A percentile compares a stretch with the other conserved stretches of the same genome.
phyloP scores from a whole-genome alignment of 2,113 vertebrate species.

The Aptenodytes forsteri region DNA sequence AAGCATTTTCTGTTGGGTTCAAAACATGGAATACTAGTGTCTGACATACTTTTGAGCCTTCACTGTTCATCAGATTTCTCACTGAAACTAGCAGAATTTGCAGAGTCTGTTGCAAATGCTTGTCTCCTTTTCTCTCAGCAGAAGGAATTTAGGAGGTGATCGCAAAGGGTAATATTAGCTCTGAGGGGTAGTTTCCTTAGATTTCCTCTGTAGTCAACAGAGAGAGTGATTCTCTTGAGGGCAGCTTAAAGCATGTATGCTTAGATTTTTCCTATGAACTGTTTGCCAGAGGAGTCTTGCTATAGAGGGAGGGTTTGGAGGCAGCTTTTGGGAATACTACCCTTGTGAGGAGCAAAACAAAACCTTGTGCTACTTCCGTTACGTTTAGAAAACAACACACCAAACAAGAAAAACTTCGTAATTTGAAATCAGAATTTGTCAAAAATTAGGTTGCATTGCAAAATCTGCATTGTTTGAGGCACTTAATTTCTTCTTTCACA shows the following conservation, averaged over 20 bases:
- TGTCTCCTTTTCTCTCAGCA: neutral
- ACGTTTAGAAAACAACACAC: neutral
- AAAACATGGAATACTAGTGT: neutral
- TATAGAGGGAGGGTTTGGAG: neutral
- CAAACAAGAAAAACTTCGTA: neutral
- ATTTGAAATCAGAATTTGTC: neutral
- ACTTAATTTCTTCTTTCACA: neutral
- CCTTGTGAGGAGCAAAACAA: neutral
- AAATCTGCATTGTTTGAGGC: neutral
- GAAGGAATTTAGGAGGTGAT: neutral
- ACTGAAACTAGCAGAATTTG: neutral
- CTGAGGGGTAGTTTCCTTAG: neutral
- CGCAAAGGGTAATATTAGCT: neutral
- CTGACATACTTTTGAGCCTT: neutral
- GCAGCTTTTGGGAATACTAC: neutral
- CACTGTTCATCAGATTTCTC: neutral
- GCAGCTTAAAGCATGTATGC: neutral
- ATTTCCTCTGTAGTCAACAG: neutral
- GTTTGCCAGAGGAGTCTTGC: neutral
- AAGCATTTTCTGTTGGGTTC: neutral
- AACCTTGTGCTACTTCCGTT: neutral
- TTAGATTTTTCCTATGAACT: neutral
- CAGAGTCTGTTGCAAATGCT: neutral
- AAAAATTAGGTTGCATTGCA: neutral
- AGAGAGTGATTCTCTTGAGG: neutral